Conservation (phyloP, 2,797 vertebrate species). For the Chanos chanos region DNA sequence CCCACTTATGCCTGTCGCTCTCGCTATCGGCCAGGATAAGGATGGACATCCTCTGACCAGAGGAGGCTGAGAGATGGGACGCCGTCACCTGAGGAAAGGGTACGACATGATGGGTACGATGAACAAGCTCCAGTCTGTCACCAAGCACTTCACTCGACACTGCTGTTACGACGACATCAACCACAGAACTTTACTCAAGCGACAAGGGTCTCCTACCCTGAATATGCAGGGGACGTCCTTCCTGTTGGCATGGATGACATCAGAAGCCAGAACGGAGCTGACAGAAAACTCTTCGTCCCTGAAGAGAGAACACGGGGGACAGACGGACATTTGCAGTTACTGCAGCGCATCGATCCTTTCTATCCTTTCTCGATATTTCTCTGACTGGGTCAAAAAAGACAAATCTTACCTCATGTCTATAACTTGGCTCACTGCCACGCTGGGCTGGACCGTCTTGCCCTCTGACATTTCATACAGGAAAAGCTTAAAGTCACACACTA, state of each 20-base stretch:
- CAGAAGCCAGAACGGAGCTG: constrained; percentile 93
- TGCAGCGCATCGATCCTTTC: background rate
- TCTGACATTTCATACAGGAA: constrained; percentile 95
- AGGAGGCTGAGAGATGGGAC: constrained; percentile 87
- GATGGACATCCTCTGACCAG: constrained; percentile 88
- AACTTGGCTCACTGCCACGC: constrained; percentile 90
- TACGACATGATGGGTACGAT: no score
- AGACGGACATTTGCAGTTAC: background rate
- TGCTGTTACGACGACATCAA: no score
- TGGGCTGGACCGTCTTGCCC: constrained; percentile 88
- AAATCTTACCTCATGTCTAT: constrained; percentile 99
- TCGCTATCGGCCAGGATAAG: constrained; percentile 93
- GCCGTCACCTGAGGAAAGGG: constrained; percentile 82
- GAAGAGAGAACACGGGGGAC: constrained; percentile 12
- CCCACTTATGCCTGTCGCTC: constrained; percentile 95
- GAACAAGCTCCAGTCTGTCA: no score
- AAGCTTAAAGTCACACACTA: constrained; percentile 97
- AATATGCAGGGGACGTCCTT: constrained; percentile 99
- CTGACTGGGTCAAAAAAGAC: no score
- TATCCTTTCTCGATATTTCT: background rate
- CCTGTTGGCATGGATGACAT: constrained; percentile 95
- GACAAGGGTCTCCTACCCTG: constrained; percentile 90
- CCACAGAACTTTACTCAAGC: no score
- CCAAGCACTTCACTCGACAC: no score
- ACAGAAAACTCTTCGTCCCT: constrained; percentile 99